These are phyloP conservation scores for Notodonta ziczac DNA, from an alignment of 2,888 invertebrate species.

Conservation along the genomic window DNA sequence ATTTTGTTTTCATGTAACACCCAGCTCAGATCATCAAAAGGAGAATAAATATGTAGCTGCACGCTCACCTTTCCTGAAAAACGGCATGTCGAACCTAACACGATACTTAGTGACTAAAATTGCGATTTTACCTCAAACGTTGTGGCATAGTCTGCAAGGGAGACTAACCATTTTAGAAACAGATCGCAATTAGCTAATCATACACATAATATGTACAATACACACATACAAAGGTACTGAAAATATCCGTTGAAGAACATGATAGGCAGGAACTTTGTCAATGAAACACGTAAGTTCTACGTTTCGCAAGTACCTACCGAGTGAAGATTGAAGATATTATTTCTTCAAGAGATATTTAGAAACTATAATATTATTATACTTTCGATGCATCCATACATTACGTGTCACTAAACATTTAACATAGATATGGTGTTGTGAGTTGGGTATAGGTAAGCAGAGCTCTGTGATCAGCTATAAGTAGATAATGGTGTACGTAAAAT, in stretches of 20 bases:
- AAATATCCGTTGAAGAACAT: conserved; percentile 44
- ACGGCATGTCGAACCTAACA: conserved; percentile 25
- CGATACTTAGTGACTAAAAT: conserved; percentile 26
- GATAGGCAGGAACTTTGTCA: neutral
- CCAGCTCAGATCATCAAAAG: conserved; percentile 81
- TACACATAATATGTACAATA: conserved; percentile 49
- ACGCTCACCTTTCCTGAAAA: conserved; percentile 35
- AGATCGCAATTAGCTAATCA: conserved; percentile 75
- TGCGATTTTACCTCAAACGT: conserved; percentile 37
- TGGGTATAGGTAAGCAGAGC: conserved; percentile 45
- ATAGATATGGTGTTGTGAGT: conserved; percentile 27
- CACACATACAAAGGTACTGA: conserved; percentile 56
- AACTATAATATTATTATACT: conserved; percentile 32
- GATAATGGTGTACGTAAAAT: conserved; percentile 40
- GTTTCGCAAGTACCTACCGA: neutral
- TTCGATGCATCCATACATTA: conserved; percentile 36
- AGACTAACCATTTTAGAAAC: conserved; percentile 81
- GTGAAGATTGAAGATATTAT: neutral
- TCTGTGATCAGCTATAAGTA: conserved; percentile 27
- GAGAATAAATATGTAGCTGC: conserved; percentile 12
- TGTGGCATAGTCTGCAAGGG: conserved; percentile 49
- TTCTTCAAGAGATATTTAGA: conserved; percentile 36
- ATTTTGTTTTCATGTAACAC: conserved; percentile 73
- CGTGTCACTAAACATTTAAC: conserved; percentile 31
- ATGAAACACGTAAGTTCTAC: neutral